These are phyloP conservation scores for Polyodon spathula DNA, from an alignment of 2,113 vertebrate species.

Conservation along the genomic window DNA sequence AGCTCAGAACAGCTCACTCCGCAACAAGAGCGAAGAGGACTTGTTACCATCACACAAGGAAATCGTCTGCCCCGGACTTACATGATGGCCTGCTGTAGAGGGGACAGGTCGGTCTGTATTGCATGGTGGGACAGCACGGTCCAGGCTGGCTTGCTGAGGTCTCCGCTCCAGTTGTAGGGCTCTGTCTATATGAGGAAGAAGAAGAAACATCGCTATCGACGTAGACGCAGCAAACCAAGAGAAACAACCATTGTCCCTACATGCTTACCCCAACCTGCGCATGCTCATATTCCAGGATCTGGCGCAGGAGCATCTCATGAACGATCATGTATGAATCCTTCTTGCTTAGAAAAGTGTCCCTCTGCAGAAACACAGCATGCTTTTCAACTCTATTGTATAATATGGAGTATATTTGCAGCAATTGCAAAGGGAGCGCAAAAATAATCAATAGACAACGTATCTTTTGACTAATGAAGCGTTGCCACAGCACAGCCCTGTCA, in stretches of 20 bases:
- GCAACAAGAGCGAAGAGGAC: too few relatives aligned
- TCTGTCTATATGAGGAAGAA: slow-evolving; percentile 47
- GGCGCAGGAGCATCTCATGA: slow-evolving; percentile 67
- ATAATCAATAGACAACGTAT: too few relatives aligned
- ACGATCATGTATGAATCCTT: slow-evolving; percentile 57
- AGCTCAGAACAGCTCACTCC: slow-evolving; percentile 7
- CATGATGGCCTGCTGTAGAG: slow-evolving; percentile 73
- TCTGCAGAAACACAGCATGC: slow-evolving; percentile 40
- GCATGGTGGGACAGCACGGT: slow-evolving; percentile 74
- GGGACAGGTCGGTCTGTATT: slow-evolving; percentile 67
- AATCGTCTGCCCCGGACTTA: slow-evolving; percentile 57
- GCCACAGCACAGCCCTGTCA: too few relatives aligned
- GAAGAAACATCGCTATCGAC: background rate
- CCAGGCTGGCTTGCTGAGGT: slow-evolving; percentile 62
- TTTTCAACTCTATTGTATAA: background rate
- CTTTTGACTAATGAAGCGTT: too few relatives aligned
- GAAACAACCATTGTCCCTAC: too few relatives aligned
- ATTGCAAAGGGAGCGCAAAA: background rate
- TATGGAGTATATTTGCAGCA: background rate
- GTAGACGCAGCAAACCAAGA: background rate
- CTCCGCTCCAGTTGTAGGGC: slow-evolving; percentile 68
- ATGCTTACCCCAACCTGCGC: slow-evolving; percentile 57
- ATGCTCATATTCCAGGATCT: slow-evolving; percentile 70
- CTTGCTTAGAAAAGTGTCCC: slow-evolving; percentile 62
- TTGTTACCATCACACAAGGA: too few relatives aligned